phyloP scores from a whole-genome alignment of 2,888 invertebrate species.

The Drosophila nr. perissopoda region DNA sequence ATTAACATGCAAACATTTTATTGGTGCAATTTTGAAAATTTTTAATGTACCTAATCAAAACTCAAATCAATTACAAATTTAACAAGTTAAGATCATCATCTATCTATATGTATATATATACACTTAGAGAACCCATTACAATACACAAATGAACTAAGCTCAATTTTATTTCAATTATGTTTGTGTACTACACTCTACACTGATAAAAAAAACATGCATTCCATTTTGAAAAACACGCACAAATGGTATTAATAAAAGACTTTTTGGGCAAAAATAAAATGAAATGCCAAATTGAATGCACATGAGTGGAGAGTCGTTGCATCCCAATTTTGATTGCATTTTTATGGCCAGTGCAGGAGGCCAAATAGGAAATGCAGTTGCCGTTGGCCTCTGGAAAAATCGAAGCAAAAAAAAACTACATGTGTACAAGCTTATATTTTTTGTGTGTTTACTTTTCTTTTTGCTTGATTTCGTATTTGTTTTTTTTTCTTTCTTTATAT shows the following conservation, averaged over 20 bases:
- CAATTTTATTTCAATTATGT: background rate
- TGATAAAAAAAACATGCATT: constrained; percentile 11
- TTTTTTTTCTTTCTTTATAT: background rate
- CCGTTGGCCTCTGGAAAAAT: constrained; percentile 19
- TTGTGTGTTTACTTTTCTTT: constrained; percentile 17
- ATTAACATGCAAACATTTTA: background rate
- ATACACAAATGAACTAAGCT: background rate
- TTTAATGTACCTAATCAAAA: background rate
- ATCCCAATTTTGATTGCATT: constrained; percentile 53
- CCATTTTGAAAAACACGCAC: constrained; percentile 6
- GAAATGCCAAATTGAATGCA: constrained; percentile 47
- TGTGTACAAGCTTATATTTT: constrained; percentile 1
- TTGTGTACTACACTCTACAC: background rate
- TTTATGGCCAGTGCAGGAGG: constrained; percentile 47
- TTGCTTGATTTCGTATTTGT: background rate
- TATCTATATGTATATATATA: background rate
- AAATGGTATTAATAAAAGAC: constrained; percentile 11
- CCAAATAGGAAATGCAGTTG: constrained; percentile 1
- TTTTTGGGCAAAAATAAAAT: constrained; percentile 7
- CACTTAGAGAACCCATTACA: background rate
- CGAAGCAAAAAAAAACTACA: constrained; percentile 1
- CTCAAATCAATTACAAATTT: background rate
- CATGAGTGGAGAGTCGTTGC: constrained; percentile 36
- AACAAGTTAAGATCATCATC: too few species aligned
- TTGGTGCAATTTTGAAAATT: background rate